phyloP scores from a whole-genome alignment of 2,113 vertebrate species.

The Poecile atricapillus region DNA sequence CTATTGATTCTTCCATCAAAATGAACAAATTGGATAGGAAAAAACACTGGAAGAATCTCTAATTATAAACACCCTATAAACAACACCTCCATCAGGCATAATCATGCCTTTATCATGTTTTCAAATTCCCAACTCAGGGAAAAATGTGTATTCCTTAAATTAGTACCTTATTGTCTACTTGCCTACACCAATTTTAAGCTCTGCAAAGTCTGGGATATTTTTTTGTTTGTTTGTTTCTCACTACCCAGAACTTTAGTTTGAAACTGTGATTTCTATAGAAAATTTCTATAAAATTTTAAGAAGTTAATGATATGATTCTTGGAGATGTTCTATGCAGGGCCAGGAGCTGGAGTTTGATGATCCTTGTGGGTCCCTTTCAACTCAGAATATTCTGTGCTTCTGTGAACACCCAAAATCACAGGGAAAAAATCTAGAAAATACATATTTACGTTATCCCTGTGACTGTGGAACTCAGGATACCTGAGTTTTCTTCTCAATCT shows the following conservation, averaged over 20 bases:
- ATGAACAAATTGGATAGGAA: conserved; percentile 45
- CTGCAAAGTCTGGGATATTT: not conserved
- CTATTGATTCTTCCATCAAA: conserved; percentile 49
- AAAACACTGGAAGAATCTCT: conserved; percentile 33
- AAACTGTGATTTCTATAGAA: too few species aligned
- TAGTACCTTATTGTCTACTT: not conserved
- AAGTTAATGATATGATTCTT: not conserved
- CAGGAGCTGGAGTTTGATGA: not conserved
- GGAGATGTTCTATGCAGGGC: not conserved
- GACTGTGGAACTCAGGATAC: not conserved
- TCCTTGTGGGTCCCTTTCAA: not conserved
- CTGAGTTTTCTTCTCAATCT: not conserved
- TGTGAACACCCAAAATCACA: not conserved
- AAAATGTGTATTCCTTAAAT: not conserved
- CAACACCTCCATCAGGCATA: not conserved
- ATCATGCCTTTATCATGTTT: not conserved
- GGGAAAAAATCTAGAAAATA: not conserved
- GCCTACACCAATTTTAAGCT: not conserved
- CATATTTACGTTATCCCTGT: not conserved
- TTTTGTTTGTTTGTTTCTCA: not conserved
- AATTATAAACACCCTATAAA: conserved; percentile 27
- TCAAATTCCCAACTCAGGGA: not conserved
- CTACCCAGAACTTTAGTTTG: not conserved
- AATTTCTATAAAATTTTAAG: too few species aligned
- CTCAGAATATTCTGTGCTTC: not conserved